Conservation (phyloP, 1,140 invertebrate species). For the Trichoplusia ni region DNA sequence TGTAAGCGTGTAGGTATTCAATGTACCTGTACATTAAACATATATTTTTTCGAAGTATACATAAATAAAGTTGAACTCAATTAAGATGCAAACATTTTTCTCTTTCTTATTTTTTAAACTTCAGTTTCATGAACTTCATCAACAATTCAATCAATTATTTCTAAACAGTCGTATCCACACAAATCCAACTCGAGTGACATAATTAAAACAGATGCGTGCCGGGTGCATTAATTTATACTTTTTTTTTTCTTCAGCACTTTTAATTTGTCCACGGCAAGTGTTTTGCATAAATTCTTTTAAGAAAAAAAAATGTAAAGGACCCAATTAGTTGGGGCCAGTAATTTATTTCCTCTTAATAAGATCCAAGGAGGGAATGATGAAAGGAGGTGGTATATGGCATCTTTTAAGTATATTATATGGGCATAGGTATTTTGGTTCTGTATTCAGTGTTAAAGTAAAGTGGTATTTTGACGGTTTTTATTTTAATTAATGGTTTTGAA, state of each 20-base stretch:
- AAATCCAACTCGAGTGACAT: constrained; percentile 39
- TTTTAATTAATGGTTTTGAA: neutral
- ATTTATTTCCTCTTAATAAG: constrained; percentile 73
- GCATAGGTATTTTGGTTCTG: constrained; percentile 1
- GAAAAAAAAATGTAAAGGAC: constrained; percentile 51
- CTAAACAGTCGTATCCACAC: constrained; percentile 45
- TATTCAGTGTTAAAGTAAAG: neutral
- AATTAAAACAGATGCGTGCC: constrained; percentile 72
- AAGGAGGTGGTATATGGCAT: constrained; percentile 17
- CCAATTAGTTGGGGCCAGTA: constrained; percentile 68
- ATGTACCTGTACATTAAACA: no score
- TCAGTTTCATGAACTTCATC: no score
- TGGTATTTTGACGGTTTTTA: neutral
- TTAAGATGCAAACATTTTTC: no score
- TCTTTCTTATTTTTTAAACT: no score
- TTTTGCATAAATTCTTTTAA: constrained; percentile 75
- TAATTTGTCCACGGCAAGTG: constrained; percentile 72
- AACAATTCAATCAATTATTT: no score
- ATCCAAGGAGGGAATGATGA: constrained; percentile 43
- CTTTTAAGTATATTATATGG: neutral
- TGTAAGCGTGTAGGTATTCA: no score
- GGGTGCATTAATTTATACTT: constrained; percentile 74
- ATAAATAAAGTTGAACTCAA: no score
- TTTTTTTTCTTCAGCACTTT: constrained; percentile 64
- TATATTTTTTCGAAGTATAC: no score